Conservation (phyloP, 92 coral and sea anemone species). For the Pocillopora meandrina region DNA sequence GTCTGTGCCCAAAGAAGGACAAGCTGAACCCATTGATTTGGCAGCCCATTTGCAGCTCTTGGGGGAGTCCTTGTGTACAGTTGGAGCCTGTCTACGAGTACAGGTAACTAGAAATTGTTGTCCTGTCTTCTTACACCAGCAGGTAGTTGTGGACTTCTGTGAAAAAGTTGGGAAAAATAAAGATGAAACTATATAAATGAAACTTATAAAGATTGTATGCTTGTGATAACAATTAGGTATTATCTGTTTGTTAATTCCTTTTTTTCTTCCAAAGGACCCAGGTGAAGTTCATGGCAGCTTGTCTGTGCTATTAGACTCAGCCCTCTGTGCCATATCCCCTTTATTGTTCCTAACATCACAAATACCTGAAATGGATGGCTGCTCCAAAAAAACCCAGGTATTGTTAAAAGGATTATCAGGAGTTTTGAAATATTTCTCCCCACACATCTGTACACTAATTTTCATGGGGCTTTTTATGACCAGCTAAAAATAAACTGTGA, state of each 20-base stretch:
- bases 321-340: constrained; percentile 93
- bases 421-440: neutral
- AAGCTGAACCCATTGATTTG: constrained; percentile 83
- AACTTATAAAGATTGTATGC: neutral
- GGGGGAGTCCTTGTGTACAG: constrained; percentile 90
- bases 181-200: too few species aligned
- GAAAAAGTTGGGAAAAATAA: neutral
- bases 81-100: constrained; percentile 82
- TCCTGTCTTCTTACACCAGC: too few species aligned
- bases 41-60: constrained; percentile 94
- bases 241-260: neutral
- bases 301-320: constrained; percentile 89
- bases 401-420: neutral
- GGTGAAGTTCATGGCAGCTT: constrained; percentile 96
- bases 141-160: neutral
- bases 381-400: constrained; percentile 86
- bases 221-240: neutral
- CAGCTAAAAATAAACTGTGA: too few species aligned
- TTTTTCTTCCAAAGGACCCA: constrained; percentile 57
- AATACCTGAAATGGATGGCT: constrained; percentile 83
- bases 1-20: constrained; percentile 24
- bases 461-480: too few species aligned
- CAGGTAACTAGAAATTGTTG: constrained; percentile 60
- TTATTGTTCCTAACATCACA: constrained; percentile 87
- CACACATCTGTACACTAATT: too few species aligned